phyloP scores from a whole-genome alignment of 1,140 invertebrate species.

The Apis cerana region DNA sequence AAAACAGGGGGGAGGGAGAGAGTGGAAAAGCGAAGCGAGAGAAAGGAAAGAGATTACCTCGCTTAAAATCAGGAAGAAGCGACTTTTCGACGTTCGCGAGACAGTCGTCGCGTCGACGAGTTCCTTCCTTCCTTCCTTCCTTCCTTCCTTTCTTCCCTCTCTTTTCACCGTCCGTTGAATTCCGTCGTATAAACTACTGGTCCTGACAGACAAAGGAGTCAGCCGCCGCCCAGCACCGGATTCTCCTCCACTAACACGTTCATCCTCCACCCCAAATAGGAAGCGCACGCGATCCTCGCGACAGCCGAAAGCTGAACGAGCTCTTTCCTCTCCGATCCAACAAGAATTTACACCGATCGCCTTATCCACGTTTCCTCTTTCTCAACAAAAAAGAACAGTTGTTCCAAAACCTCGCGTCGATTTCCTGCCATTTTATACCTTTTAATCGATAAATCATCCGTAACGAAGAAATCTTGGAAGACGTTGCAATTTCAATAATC shows the following conservation, averaged over 20 bases:
- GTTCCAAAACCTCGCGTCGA: too few relatives aligned
- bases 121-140: constrained; percentile 54
- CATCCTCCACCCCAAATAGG: constrained; percentile 32
- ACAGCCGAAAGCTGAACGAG: background rate
- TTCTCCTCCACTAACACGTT: constrained; percentile 41
- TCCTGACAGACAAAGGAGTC: constrained; percentile 44
- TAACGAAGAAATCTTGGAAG: too few relatives aligned
- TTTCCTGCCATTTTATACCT: too few relatives aligned
- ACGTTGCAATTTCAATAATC: too few relatives aligned
- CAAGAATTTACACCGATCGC: constrained; percentile 33
- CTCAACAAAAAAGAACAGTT: background rate
- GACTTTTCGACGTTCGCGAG: constrained; percentile 61
- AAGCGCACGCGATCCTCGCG: constrained; percentile 17
- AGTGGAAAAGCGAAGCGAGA: background rate
- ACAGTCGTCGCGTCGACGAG: constrained; percentile 50
- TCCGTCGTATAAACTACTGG: constrained; percentile 43
- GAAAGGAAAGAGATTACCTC: constrained; percentile 58
- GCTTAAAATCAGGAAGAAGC: constrained; percentile 51
- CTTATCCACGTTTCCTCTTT: background rate
- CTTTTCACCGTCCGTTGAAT: constrained; percentile 44
- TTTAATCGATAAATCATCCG: background rate
- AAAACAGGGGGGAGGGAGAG: background rate
- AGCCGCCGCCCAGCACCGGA: constrained; percentile 5
- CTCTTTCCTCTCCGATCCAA: background rate
- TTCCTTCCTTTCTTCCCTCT: constrained; percentile 54